Percentiles rank a stretch among this genome's conserved stretches.
phyloP scores from a whole-genome alignment of 30 jellyfish, hydroid and myxozoan genomes.

The Aurelia sp. region DNA sequence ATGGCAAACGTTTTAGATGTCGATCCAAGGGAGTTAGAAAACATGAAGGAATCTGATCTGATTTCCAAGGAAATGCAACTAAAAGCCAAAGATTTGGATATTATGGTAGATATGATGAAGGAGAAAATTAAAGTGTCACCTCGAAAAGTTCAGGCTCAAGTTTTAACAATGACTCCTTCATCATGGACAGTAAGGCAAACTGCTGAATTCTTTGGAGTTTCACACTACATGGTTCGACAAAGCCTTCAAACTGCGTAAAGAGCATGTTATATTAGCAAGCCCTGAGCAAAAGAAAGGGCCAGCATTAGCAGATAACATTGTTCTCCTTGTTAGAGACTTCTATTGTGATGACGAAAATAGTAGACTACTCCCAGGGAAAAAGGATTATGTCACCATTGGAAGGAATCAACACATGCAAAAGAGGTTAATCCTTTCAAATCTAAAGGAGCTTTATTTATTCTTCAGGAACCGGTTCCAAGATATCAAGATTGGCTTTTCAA shows the following conservation, averaged over 20 bases:
- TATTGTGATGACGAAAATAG: conserved; percentile 75
- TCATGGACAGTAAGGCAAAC: conserved; percentile 49
- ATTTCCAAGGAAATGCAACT: not conserved
- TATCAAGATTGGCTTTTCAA: conserved; percentile 65
- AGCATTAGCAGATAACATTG: conserved; percentile 5
- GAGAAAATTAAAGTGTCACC: conserved; percentile 29
- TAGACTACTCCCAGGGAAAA: conserved; percentile 71
- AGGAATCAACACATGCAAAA: conserved; percentile 44
- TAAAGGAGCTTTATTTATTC: conserved; percentile 53
- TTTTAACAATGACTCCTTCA: conserved; percentile 37
- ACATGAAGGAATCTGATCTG: not conserved
- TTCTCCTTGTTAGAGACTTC: conserved; percentile 7
- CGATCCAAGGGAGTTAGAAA: conserved; percentile 16
- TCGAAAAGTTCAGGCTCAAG: conserved; percentile 26
- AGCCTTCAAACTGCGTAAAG: conserved; percentile 33
- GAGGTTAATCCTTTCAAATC: conserved; percentile 67
- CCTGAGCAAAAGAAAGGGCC: conserved; percentile 30
- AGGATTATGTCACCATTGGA: conserved; percentile 62
- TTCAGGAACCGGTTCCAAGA: conserved; percentile 53
- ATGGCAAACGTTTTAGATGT: conserved; percentile 43
- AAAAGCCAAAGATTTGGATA: conserved; percentile 41
- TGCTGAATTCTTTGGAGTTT: conserved; percentile 21
- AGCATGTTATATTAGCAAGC: conserved; percentile 24
- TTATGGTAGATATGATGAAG: conserved; percentile 15
- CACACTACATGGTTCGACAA: conserved; percentile 38